Evolutionary conservation across 2,888 invertebrate species (phyloP), one percentile per base, ranked within the genome.

Genomic region (Heteromyza rotundicornis): DNA sequence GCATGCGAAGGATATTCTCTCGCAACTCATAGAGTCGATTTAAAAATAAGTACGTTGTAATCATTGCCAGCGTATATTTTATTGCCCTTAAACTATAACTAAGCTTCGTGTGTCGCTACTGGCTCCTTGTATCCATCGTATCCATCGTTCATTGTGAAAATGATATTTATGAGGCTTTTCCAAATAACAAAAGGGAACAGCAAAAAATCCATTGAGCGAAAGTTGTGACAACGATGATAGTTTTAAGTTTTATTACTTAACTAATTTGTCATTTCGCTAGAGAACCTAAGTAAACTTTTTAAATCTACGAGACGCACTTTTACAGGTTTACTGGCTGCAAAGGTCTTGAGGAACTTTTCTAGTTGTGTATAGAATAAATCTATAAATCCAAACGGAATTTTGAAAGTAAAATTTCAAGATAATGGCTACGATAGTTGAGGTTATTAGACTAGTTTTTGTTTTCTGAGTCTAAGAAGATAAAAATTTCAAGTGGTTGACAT

Each of bases 231-330:
- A 27, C 35, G 59, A 60, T 70, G 69, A 68, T 70, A 68, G 69
- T 70, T 72, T 71, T 70, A 71, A 76, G 73, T 73, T 78, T 78
- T 79, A 78, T 77, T 77, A 70, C 76, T 70, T 65, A 71, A 77
- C 78, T 77, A 78, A 79, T 79, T 79, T 79, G 76, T 78, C 76
- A 76, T 75, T 70, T 40, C 40, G 19, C 10, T 19, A 20, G 8
- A 19, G n/a, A n/a, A n/a, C n/a, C n/a, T n/a, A n/a, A n/a, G n/a
- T n/a, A n/a, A n/a, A n/a, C n/a, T n/a, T n/a, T n/a, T n/a, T n/a
- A n/a, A n/a, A n/a, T n/a, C n/a, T n/a, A n/a, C n/a, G n/a, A n/a
- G n/a, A n/a, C n/a, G n/a, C n/a, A n/a, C n/a, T n/a, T n/a, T n/a
- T n/a, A n/a, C n/a, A n/a, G n/a, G n/a, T n/a, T n/a, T n/a, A n/a